Percentiles rank a stretch among this genome's conserved stretches.
phyloP scores from a whole-genome alignment of 2,797 vertebrate genomes.

The Emys orbicularis region DNA sequence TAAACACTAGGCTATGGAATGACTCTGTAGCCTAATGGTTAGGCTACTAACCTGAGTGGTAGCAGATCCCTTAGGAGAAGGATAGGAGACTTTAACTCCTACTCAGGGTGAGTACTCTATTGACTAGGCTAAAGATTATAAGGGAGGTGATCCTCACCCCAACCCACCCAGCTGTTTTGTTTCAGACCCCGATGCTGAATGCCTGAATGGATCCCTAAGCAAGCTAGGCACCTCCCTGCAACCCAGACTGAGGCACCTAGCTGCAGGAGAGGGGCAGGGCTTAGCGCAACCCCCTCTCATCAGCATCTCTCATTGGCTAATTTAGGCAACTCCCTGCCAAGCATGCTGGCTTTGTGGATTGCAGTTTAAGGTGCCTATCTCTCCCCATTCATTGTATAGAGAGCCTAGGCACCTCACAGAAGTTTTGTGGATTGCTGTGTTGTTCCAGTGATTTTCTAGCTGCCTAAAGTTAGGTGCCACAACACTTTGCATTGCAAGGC shows the following conservation, averaged over 20 bases:
- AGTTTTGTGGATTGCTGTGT: not conserved
- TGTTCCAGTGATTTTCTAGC: not conserved
- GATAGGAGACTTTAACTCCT: too few species aligned
- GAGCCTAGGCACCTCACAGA: not conserved
- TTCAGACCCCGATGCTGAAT: not conserved
- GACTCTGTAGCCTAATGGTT: not conserved
- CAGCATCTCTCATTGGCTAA: not conserved
- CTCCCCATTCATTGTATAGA: not conserved
- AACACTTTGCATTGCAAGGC: not conserved
- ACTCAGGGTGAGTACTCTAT: not conserved
- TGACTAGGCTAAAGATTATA: not conserved
- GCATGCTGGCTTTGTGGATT: not conserved
- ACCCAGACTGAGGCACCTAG: not conserved
- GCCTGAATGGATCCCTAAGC: not conserved
- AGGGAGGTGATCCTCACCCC: not conserved
- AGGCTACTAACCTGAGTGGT: not conserved
- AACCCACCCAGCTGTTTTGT: not conserved
- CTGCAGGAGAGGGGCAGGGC: too few species aligned
- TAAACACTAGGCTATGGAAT: not conserved
- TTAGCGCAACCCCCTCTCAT: not conserved
- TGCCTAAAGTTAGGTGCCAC: not conserved
- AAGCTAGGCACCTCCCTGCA: not conserved
- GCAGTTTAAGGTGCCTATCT: not conserved
- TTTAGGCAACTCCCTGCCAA: not conserved
- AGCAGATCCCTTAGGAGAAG: not conserved